Evolutionary conservation across 2,113 vertebrate genomes (phyloP), one percentile per base, ranked within the genome.

Genomic region (Hymenochirus boettgeri): DNA sequence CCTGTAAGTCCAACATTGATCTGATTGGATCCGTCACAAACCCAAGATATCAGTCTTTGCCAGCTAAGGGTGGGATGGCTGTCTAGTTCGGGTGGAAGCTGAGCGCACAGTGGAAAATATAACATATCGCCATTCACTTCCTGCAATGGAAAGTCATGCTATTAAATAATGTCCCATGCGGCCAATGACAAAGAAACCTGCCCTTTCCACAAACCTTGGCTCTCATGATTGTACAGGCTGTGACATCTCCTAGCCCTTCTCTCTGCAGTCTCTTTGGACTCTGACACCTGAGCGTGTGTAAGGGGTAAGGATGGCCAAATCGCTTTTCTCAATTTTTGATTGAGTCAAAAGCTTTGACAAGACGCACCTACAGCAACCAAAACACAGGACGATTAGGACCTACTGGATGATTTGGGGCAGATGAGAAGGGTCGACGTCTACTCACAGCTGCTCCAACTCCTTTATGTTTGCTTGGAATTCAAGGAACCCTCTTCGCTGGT

Each of bases 41-140:
- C 2, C 95, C 95, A 46, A 96, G 70, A 61, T 81, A 64, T 72
- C 85, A n/a, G 88, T 58, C 85, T 85, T 35, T 86, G 71, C 93
- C 92, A 96, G 29, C 73, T 65, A 57, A 79, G 74, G 0, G 86
- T 84, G 5, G 88, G 88, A 2, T 75, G 73, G 1, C 0, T 42
- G 2, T 84, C 74, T 0, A 92, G 75, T 22, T 87, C 84, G 21
- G 0, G 22, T 72, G 0, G 83, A 60, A 51, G 87, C 77, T 12
- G 93, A 91, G 12, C 91, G 90, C 4, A 97, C 93, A 0, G 87
- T 90, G 1, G 92, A 92, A n/a, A 94, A 23, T 54, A 97, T 86
- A 56, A 95, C 90, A 0, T 95, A 96, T 15, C 74, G 86, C 93
- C 94, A 96, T 97, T n/a, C 92, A 0, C 94, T 94, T 60, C 95